Evolutionary conservation across 2,888 invertebrate genomes (phyloP).

Genomic region (Pecten maximus): DNA sequence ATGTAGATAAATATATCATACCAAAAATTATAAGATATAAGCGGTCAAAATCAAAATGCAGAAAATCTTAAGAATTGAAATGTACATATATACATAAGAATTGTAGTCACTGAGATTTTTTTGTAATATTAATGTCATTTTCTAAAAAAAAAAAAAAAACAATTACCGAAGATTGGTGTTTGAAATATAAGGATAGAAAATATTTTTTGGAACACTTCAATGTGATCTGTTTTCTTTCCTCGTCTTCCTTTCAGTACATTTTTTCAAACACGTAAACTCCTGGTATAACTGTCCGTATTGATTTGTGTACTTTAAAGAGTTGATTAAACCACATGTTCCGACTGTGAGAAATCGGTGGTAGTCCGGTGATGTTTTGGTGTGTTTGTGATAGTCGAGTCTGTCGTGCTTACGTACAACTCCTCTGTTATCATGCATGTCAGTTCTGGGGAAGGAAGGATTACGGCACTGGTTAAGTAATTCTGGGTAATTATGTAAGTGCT

Average conservation of each 20-base stretch:
- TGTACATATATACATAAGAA: too few species aligned
- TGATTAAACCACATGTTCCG: conserved; percentile 23
- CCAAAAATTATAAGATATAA: too few species aligned
- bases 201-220: background rate
- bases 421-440: conserved; percentile 8
- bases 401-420: conserved; percentile 1
- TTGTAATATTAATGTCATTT: too few species aligned
- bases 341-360: background rate
- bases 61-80: too few species aligned
- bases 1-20: too few species aligned
- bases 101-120: too few species aligned
- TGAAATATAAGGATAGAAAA: background rate
- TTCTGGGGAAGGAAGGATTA: background rate
- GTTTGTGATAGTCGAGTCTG: background rate
- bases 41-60: too few species aligned
- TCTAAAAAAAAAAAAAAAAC: too few species aligned
- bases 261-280: background rate
- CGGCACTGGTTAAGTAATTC: conserved; percentile 15
- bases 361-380: background rate
- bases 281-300: background rate
- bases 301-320: background rate
- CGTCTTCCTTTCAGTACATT: background rate
- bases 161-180: too few species aligned
- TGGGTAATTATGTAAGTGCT: conserved; percentile 35
- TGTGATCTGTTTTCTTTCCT: background rate